Conservation (phyloP, 1,140 invertebrate genomes). For the Caerostris extrusa region DNA sequence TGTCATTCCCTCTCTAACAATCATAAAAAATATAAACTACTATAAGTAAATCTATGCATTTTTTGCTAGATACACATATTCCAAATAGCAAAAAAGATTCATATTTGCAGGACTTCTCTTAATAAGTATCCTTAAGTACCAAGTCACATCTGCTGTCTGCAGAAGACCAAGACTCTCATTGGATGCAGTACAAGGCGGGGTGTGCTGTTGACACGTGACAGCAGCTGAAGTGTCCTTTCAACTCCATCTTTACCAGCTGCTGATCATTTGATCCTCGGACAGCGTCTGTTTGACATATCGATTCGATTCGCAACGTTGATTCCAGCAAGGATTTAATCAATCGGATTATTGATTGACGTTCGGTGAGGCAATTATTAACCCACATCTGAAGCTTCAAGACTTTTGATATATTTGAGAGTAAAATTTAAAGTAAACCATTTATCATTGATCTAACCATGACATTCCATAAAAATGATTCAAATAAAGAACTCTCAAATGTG, state of each 20-base stretch:
- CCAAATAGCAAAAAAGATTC: background rate
- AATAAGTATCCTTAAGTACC: slow-evolving; percentile 1
- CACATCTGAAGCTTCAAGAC: too few species aligned
- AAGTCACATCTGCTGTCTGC: background rate
- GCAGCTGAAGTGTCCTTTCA: background rate
- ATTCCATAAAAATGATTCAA: too few species aligned
- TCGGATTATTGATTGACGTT: background rate
- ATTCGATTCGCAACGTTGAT: background rate
- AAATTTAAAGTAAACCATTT: too few species aligned
- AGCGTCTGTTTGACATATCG: background rate
- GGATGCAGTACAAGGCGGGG: background rate
- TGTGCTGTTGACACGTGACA: background rate
- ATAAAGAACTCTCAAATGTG: too few species aligned
- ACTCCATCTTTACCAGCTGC: background rate
- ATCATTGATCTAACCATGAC: too few species aligned
- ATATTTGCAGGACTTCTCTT: background rate
- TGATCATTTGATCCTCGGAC: background rate
- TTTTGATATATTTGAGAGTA: too few species aligned
- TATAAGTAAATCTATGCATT: too few species aligned
- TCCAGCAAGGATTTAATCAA: background rate
- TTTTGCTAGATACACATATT: background rate
- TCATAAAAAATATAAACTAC: too few species aligned
- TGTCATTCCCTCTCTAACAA: too few species aligned
- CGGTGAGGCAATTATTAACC: background rate
- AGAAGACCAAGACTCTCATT: background rate